phyloP scores from a whole-genome alignment of 1,140 invertebrate species.

The Meloidogyne chitwoodi region DNA sequence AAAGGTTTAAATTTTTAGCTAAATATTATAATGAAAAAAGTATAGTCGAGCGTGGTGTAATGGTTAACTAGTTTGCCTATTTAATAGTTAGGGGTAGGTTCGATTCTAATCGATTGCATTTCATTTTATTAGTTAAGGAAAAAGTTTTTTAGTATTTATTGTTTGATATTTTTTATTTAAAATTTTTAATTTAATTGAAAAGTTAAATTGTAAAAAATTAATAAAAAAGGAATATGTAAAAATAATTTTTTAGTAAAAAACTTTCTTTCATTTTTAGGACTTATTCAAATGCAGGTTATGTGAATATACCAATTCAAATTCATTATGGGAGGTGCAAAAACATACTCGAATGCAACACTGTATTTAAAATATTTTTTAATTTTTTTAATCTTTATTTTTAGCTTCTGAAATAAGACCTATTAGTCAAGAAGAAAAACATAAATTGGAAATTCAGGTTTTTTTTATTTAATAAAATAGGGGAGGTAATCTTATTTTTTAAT shows the following conservation, averaged over 20 bases:
- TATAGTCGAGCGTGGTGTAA: too few relatives aligned
- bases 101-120: too few relatives aligned
- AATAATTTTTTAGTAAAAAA: conserved; percentile 7
- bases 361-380: background rate
- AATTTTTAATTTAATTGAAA: too few relatives aligned
- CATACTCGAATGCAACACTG: conserved; percentile 46
- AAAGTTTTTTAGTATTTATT: too few relatives aligned
- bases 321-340: conserved; percentile 48
- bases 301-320: conserved; percentile 53
- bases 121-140: too few relatives aligned
- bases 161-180: too few relatives aligned
- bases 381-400: background rate
- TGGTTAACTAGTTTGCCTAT: too few relatives aligned
- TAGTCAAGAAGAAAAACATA: conserved; percentile 50
- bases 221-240: background rate
- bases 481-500: background rate
- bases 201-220: too few relatives aligned
- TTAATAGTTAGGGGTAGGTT: too few relatives aligned
- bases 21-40: too few relatives aligned
- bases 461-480: background rate
- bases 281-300: conserved; percentile 42
- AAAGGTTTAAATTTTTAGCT: conserved; percentile 27
- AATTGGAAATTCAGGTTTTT: conserved; percentile 37
- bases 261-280: background rate
- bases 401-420: conserved; percentile 25